Evolutionary conservation across 2,888 invertebrate genomes (phyloP).

Genomic region (Balanococcus diminutus): DNA sequence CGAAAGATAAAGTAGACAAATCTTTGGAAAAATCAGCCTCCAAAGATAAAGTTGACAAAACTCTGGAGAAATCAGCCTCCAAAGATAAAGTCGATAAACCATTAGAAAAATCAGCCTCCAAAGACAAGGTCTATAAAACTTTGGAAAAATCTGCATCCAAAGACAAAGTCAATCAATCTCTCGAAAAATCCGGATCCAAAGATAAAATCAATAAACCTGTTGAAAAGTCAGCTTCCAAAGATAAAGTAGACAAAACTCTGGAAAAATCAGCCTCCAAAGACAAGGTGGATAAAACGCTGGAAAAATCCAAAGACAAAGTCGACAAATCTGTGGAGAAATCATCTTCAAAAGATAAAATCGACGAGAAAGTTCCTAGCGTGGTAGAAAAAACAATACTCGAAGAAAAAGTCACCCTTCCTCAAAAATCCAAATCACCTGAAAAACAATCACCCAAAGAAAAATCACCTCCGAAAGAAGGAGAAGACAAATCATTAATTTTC

Average conservation of each 20-base stretch:
- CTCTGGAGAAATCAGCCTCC: neutral
- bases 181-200: neutral
- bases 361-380: constrained; percentile 41
- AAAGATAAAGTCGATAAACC: neutral
- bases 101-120: neutral
- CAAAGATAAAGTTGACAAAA: neutral
- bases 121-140: neutral
- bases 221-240: neutral
- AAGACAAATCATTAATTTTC: constrained; percentile 46
- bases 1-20: neutral
- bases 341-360: neutral
- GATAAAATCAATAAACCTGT: neutral
- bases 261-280: neutral
- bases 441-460: neutral
- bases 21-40: neutral
- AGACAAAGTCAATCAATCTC: neutral
- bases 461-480: neutral
- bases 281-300: neutral
- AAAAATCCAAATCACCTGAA: neutral
- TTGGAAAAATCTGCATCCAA: neutral
- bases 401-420: neutral
- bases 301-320: neutral
- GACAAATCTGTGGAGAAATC: neutral
- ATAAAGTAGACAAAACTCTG: neutral
- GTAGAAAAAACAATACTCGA: neutral